A percentile compares a stretch with the other conserved stretches of the same genome.
phyloP scores from a whole-genome alignment of 2,888 invertebrate species.

The Drosophila dives region DNA sequence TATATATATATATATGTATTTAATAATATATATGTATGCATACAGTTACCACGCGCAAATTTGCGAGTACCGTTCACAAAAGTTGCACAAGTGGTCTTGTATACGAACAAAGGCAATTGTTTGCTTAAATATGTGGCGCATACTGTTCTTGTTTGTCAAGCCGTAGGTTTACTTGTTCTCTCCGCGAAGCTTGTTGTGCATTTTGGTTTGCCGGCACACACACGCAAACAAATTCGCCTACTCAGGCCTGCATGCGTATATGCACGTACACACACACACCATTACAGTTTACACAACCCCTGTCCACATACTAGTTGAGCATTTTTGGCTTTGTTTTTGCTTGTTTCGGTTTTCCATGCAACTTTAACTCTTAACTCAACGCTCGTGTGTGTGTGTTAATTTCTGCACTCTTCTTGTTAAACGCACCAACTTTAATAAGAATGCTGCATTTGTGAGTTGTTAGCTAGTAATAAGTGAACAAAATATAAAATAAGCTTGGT shows the following conservation, averaged over 20 bases:
- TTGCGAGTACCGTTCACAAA: conserved; percentile 18
- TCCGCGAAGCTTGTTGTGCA: not conserved
- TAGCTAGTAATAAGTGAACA: not conserved
- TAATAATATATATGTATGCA: conserved; percentile 1
- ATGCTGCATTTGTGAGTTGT: not conserved
- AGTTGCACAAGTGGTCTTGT: not conserved
- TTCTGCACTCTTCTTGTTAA: not conserved
- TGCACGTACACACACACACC: not conserved
- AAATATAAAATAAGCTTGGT: not conserved
- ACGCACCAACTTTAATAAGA: not conserved
- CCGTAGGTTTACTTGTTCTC: not conserved
- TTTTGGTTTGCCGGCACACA: conserved; percentile 26
- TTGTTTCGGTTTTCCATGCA: not conserved
- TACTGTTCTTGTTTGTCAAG: not conserved
- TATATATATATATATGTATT: not conserved
- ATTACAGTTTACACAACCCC: conserved; percentile 1
- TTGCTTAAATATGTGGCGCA: not conserved
- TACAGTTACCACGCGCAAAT: conserved; percentile 43
- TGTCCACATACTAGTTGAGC: not conserved
- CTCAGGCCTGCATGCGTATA: not conserved
- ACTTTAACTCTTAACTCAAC: not conserved
- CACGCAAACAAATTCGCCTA: not conserved
- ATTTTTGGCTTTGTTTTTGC: not conserved
- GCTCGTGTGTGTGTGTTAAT: not conserved
- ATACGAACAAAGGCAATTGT: conserved; percentile 5